A percentile compares a stretch with the other conserved stretches of the same genome.
Evolutionary conservation across 1,140 invertebrate species (phyloP).

Genomic region (Microvelia longipes): DNA sequence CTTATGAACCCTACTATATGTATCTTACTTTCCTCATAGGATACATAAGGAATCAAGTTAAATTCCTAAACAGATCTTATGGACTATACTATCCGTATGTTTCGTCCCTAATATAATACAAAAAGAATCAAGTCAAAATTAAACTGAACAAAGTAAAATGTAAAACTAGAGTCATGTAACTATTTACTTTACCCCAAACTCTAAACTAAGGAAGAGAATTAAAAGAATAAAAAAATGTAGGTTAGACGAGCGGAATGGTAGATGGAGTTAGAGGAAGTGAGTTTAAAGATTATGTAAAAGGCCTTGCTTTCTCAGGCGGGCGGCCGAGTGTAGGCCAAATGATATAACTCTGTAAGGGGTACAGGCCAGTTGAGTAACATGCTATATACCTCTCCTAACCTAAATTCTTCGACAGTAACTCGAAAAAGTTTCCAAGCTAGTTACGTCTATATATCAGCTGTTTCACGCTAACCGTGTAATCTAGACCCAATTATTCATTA

Average conservation of each 20-base stretch:
- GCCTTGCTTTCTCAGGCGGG: not conserved
- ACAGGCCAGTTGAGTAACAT: not conserved
- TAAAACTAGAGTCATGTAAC: not conserved
- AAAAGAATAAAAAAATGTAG: not conserved
- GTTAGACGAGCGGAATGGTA: not conserved
- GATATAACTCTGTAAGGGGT: not conserved
- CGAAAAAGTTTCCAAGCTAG: too few relatives aligned
- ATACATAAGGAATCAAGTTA: not conserved
- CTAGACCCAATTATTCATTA: too few relatives aligned
- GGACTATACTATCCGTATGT: not conserved
- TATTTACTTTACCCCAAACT: not conserved
- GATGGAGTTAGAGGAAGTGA: not conserved
- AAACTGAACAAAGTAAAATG: not conserved
- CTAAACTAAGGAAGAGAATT: not conserved
- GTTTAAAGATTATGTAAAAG: not conserved
- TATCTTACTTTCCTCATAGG: not conserved
- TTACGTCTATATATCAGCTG: too few relatives aligned
- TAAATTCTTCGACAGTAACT: not conserved
- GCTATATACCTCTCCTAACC: not conserved
- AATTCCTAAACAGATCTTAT: not conserved
- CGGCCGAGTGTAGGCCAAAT: not conserved
- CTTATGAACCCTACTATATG: too few relatives aligned
- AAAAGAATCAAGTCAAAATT: not conserved
- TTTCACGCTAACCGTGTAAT: too few relatives aligned
- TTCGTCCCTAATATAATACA: not conserved